Evolutionary conservation across 2,888 invertebrate species (phyloP).

Genomic region (Synanthedon vespiformis): DNA sequence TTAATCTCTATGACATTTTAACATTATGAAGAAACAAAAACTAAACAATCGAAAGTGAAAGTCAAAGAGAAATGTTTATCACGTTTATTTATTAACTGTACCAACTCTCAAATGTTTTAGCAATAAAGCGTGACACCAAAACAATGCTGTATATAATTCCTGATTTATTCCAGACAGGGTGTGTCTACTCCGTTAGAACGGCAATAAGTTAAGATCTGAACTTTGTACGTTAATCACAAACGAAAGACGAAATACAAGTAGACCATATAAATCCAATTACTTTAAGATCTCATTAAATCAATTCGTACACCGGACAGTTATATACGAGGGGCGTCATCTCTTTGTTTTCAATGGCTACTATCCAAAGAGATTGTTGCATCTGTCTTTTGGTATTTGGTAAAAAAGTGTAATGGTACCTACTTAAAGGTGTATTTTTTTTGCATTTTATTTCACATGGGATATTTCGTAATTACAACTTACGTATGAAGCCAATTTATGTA

Average conservation of each 20-base stretch:
- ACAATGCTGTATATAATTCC: constrained; percentile 39
- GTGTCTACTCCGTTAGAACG: constrained; percentile 16
- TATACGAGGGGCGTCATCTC: constrained; percentile 40
- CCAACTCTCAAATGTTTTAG: constrained; percentile 23
- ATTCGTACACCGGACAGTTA: constrained; percentile 58
- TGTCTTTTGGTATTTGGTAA: constrained; percentile 26
- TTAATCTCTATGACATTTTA: no score
- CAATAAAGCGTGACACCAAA: constrained; percentile 24
- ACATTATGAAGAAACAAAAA: not conserved
- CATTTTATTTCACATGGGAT: no score
- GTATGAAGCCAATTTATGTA: no score
- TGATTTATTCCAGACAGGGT: constrained; percentile 39
- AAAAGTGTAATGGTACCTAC: constrained; percentile 25
- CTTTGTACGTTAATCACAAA: constrained; percentile 35
- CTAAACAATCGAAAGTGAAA: not conserved
- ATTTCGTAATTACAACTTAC: no score
- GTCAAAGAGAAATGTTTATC: not conserved
- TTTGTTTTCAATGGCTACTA: constrained; percentile 58
- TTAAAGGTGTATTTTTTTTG: constrained; percentile 1
- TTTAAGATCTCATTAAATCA: constrained; percentile 63
- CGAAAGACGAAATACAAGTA: constrained; percentile 42
- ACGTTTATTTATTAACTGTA: not conserved
- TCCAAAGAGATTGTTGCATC: constrained; percentile 61
- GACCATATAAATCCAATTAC: constrained; percentile 59
- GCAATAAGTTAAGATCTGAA: constrained; percentile 28